Percentiles rank a stretch among this genome's conserved stretches.
Evolutionary conservation across 1,140 invertebrate species (phyloP).

Genomic region (Hyles euphorbiae): DNA sequence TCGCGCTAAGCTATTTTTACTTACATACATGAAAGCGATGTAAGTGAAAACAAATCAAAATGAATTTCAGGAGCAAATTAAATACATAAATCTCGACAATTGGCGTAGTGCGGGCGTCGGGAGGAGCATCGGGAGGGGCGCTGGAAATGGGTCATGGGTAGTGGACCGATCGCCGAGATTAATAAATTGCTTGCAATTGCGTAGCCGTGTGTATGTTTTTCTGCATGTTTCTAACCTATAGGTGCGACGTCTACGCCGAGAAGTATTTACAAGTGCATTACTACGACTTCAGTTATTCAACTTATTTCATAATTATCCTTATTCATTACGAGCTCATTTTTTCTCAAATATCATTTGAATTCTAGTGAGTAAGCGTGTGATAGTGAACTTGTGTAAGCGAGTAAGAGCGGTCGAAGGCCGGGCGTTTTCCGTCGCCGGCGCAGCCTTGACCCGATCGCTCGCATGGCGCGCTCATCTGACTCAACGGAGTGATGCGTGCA

Average conservation of each 20-base stretch:
- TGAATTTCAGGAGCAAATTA: constrained; percentile 5
- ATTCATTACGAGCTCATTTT: no score
- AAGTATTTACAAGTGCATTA: no score
- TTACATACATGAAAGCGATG: no score
- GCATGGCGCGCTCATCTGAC: constrained; percentile 27
- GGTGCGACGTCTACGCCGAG: no score
- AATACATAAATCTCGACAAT: constrained; percentile 18
- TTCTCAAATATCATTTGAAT: no score
- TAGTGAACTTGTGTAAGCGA: constrained; percentile 30
- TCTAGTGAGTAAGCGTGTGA: constrained; percentile 1
- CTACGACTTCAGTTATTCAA: no score
- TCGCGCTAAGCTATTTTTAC: no score
- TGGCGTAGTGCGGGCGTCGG: background rate
- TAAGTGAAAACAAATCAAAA: constrained; percentile 1
- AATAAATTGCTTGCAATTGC: constrained; percentile 9
- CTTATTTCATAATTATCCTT: no score
- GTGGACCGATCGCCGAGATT: constrained; percentile 1
- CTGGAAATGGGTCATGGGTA: constrained; percentile 17
- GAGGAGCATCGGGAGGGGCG: constrained; percentile 7
- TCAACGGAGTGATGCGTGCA: constrained; percentile 18
- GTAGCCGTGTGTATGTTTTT: no score
- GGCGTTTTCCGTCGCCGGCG: constrained; percentile 21
- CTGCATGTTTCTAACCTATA: no score
- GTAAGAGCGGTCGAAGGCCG: constrained; percentile 10
- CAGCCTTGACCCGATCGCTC: constrained; percentile 47